Evolutionary conservation across 1,140 invertebrate species (phyloP).

Genomic region (Lerema accius): DNA sequence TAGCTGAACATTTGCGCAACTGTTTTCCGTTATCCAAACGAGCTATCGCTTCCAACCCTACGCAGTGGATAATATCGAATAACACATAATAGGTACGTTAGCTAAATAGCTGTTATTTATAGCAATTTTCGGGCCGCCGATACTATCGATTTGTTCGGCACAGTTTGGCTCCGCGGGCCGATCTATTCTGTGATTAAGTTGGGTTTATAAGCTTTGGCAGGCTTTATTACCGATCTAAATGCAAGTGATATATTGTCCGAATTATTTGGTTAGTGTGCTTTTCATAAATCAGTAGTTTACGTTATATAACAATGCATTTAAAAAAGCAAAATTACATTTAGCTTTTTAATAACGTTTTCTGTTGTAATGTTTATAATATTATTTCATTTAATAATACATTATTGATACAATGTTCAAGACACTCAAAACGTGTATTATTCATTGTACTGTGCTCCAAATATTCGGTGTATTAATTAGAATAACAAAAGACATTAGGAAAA

Average conservation of each 20-base stretch:
- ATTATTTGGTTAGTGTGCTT: slow-evolving; percentile 12
- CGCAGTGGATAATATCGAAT: slow-evolving; percentile 21
- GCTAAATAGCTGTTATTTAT: slow-evolving; percentile 31
- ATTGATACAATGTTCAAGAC: too few species aligned
- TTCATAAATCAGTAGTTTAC: slow-evolving; percentile 5
- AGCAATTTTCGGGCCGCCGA: slow-evolving; percentile 17
- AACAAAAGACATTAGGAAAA: too few species aligned
- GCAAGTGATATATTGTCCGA: slow-evolving; percentile 12
- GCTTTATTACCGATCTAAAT: slow-evolving; percentile 26
- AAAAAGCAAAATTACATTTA: too few species aligned
- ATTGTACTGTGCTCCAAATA: too few species aligned
- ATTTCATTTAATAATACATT: too few species aligned
- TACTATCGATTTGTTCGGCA: slow-evolving; percentile 20
- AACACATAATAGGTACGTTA: slow-evolving; percentile 27
- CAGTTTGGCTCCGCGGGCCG: slow-evolving; percentile 16
- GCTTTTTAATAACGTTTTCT: too few species aligned
- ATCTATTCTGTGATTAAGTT: slow-evolving; percentile 29
- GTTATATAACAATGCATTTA: background rate
- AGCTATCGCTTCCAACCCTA: slow-evolving; percentile 16
- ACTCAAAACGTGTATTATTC: too few species aligned
- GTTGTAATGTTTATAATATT: too few species aligned
- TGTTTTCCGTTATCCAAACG: slow-evolving; percentile 16
- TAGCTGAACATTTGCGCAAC: slow-evolving; percentile 18
- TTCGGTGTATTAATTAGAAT: too few species aligned
- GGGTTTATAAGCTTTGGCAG: slow-evolving; percentile 28